Evolutionary conservation across 2,888 invertebrate species (phyloP), one percentile per base, ranked within the genome.

Genomic region (Agonopterix heracliana): DNA sequence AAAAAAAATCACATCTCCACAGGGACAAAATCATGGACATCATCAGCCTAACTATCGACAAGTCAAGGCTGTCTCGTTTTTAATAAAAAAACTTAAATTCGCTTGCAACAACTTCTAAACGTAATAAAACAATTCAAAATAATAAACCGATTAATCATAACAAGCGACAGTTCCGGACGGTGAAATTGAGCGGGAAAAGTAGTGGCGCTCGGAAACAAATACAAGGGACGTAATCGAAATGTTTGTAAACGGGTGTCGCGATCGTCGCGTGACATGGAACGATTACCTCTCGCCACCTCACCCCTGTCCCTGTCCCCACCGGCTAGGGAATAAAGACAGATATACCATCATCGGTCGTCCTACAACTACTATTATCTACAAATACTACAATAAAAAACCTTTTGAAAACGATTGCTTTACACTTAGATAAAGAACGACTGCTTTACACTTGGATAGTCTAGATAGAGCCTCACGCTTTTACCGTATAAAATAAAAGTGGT

Each of bases 171-270:
- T 59, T 26, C 26, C 26, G 26, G 26, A 26, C 26, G 26, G 26
- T 26, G 26, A 26, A 73, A 77, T 77, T 69, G 70, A 71, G 69
- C 69, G 69, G 75, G 73, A 71, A 68, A 70, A 70, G 72, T 71
- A 72, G 71, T 61, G 65, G 63, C 66, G 68, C 70, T 69, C 71
- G 76, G 74, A 81, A 84, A 78, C 75, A 80, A 81, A 83, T 78
- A 80, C 73, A 73, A 76, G 78, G 78, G 80, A 71, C 71, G 77
- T 80, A 79, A 82, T 81, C 75, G 78, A 78, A 81, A 83, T 83
- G 79, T 85, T 85, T 83, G 81, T 82, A 79, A 83, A 80, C 77
- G 73, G 69, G 66, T 77, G 79, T 80, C 76, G 67, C 59, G 56
- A 59, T 55, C 54, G 66, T 71, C 69, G 84, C 84, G 83, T 85